A percentile compares a stretch with the other conserved stretches of the same genome.
Conservation (phyloP, 2,113 vertebrate genomes). For the Polypterus senegalus region DNA sequence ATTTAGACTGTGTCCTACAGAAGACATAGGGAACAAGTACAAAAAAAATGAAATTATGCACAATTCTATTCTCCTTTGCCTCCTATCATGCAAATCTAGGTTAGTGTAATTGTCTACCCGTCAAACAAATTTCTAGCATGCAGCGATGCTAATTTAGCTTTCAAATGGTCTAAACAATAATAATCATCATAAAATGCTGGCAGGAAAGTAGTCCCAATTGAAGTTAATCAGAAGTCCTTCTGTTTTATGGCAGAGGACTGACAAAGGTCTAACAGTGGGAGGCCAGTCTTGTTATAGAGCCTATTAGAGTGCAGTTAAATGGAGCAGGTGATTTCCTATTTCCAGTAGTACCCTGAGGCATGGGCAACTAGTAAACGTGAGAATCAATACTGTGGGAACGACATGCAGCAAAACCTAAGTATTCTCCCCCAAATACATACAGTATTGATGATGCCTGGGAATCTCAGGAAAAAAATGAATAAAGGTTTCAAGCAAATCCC, state of each 20-base stretch:
- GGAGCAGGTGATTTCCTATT: constrained; percentile 54
- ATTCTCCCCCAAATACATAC: too few relatives aligned
- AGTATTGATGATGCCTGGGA: too few relatives aligned
- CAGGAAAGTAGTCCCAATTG: constrained; percentile 37
- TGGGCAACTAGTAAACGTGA: constrained; percentile 37
- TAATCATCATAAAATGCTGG: constrained; percentile 48
- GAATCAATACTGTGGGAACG: constrained; percentile 13
- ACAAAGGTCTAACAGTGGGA: constrained; percentile 43
- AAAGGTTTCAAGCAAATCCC: too few relatives aligned
- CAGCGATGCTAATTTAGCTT: constrained; percentile 41
- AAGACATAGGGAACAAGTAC: constrained; percentile 5
- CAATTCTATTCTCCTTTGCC: constrained; percentile 20
- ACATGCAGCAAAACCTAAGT: constrained; percentile 10
- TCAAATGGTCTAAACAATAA: constrained; percentile 41
- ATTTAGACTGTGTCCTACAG: too few relatives aligned
- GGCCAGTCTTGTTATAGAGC: constrained; percentile 35
- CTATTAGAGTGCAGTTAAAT: constrained; percentile 47
- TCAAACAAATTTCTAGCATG: constrained; percentile 38
- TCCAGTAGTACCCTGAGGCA: constrained; percentile 44
- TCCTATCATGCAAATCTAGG: constrained; percentile 24
- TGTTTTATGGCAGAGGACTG: constrained; percentile 37
- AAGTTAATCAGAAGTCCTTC: constrained; percentile 45
- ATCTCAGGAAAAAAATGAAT: too few relatives aligned
- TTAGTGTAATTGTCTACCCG: constrained; percentile 32
- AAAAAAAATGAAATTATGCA: constrained; percentile 6